phyloP scores from a whole-genome alignment of 2,888 invertebrate species.

The Andrena hattorfiana region DNA sequence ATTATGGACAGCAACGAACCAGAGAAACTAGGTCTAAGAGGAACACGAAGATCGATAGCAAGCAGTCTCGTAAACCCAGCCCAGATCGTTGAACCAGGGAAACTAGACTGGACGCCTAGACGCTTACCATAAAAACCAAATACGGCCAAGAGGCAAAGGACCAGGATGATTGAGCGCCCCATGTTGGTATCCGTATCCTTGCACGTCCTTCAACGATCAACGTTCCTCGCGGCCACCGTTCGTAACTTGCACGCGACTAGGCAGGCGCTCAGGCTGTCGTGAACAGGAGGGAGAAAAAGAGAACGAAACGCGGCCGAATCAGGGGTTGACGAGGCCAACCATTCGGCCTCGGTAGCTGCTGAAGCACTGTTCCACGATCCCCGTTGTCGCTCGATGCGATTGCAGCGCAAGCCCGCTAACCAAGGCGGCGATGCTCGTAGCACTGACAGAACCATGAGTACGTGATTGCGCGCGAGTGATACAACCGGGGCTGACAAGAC shows the following conservation, averaged over 20 bases:
- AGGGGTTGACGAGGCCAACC: conserved; percentile 76
- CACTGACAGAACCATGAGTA: conserved; percentile 43
- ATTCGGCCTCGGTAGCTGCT: conserved; percentile 79
- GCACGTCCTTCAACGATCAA: conserved; percentile 35
- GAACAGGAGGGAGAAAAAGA: conserved; percentile 29
- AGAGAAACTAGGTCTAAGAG: conserved; percentile 15
- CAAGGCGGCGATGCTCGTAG: conserved; percentile 57
- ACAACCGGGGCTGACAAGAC: conserved; percentile 21
- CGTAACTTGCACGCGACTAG: conserved; percentile 22
- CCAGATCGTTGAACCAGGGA: conserved; percentile 47
- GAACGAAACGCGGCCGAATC: conserved; percentile 39
- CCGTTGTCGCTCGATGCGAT: conserved; percentile 72
- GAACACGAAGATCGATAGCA: conserved; percentile 36
- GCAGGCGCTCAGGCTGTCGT: conserved; percentile 16
- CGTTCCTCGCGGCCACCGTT: conserved; percentile 15
- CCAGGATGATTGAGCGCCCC: conserved; percentile 31
- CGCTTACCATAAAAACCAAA: conserved; percentile 54
- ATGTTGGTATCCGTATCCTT: conserved; percentile 48
- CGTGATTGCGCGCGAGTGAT: conserved; percentile 59
- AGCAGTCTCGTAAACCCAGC: conserved; percentile 4
- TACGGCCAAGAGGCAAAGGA: conserved; percentile 45
- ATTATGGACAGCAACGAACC: background rate
- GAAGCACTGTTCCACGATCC: conserved; percentile 78
- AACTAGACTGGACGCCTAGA: conserved; percentile 3
- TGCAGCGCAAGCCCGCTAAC: conserved; percentile 73